Conservation (phyloP, 2,888 invertebrate genomes). For the Argyra leucocephala region DNA sequence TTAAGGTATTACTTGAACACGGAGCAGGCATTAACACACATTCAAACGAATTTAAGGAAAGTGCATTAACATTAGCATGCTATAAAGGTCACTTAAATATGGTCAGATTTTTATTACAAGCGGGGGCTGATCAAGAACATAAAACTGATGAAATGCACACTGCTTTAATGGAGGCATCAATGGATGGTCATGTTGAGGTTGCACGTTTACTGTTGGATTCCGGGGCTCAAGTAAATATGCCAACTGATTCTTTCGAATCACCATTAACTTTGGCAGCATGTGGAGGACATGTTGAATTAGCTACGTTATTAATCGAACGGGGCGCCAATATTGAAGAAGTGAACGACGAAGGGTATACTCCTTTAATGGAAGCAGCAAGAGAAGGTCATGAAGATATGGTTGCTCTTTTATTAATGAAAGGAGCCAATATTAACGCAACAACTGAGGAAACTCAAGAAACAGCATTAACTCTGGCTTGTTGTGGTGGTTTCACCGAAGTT, state of each 20-base stretch:
- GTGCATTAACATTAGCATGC: constrained; percentile 87
- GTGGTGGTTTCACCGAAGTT: constrained; percentile 89
- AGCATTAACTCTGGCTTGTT: constrained; percentile 85
- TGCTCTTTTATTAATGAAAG: constrained; percentile 80
- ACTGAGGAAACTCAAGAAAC: constrained; percentile 99
- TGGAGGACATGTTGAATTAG: constrained; percentile 96
- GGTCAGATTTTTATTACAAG: constrained; percentile 90
- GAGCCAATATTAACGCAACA: constrained; percentile 94
- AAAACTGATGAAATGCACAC: constrained; percentile 99
- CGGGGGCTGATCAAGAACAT: constrained; percentile 94
- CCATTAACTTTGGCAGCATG: constrained; percentile 96
- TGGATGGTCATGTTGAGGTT: constrained; percentile 99
- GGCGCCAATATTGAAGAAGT: constrained; percentile 99
- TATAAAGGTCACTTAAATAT: constrained; percentile 95
- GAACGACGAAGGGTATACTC: constrained; percentile 98
- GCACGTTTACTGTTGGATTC: constrained; percentile 88
- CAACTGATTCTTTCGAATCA: constrained; percentile 97
- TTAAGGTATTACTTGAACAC: constrained; percentile 70
- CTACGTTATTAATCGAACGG: constrained; percentile 86
- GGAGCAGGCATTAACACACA: constrained; percentile 98
- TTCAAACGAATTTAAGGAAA: constrained; percentile 98
- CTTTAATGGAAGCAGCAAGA: constrained; percentile 96
- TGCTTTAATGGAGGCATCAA: constrained; percentile 97
- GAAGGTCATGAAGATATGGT: constrained; percentile 99
- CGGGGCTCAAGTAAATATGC: constrained; percentile 97